These are phyloP conservation scores for Iselma pallidipennis DNA, from an alignment of 2,888 invertebrate species.

Conservation along the genomic window DNA sequence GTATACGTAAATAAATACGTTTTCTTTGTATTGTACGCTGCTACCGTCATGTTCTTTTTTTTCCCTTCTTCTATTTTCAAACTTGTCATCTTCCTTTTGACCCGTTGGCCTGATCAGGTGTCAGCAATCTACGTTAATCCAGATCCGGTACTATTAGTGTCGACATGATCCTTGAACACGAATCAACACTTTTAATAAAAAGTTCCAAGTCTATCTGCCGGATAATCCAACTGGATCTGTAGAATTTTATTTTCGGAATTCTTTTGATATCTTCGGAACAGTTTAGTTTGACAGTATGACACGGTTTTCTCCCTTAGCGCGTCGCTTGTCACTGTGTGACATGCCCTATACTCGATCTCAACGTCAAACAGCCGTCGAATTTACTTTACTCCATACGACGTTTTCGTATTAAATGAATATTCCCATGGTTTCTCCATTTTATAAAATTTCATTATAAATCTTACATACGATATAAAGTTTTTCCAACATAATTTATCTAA, in stretches of 20 bases:
- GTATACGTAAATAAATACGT: too few relatives aligned
- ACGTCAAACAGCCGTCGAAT: slow-evolving; percentile 26
- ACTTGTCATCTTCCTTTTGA: not conserved
- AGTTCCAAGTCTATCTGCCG: slow-evolving; percentile 16
- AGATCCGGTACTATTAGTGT: slow-evolving; percentile 1
- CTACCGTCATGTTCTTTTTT: not conserved
- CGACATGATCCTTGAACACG: slow-evolving; percentile 11
- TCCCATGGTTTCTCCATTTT: not conserved
- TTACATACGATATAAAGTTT: too few relatives aligned
- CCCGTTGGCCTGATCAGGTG: not conserved
- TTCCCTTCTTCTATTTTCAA: not conserved
- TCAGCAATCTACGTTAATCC: not conserved
- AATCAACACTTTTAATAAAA: slow-evolving; percentile 23
- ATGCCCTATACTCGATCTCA: slow-evolving; percentile 12
- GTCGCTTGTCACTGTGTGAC: slow-evolving; percentile 17
- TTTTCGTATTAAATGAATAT: slow-evolving; percentile 14
- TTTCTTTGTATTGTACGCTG: too few relatives aligned
- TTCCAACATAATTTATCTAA: not conserved
- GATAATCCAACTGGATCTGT: slow-evolving; percentile 18
- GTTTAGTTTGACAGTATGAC: slow-evolving; percentile 23
- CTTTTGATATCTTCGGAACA: slow-evolving; percentile 19
- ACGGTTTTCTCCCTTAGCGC: slow-evolving; percentile 12
- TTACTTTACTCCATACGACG: slow-evolving; percentile 11
- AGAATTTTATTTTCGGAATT: slow-evolving; percentile 22
- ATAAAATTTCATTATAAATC: too few relatives aligned